Evolutionary conservation across 2,888 invertebrate genomes (phyloP), one percentile per base, ranked within the genome.

Genomic region (Teleogryllus oceanicus): DNA sequence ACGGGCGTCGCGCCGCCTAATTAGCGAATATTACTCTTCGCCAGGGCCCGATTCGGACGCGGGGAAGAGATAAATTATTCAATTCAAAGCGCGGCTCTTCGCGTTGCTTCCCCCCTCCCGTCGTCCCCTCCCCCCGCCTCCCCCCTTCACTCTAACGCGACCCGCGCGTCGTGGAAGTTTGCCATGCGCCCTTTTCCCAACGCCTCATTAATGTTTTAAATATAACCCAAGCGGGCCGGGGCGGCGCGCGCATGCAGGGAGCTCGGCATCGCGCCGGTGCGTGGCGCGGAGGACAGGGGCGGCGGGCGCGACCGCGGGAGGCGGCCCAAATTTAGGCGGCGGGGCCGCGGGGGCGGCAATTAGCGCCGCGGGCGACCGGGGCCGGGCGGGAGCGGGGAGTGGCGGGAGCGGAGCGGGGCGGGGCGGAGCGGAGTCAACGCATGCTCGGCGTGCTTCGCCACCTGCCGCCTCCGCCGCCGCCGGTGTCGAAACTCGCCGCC

Each of bases 1-100:
- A 62, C n/a, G 16, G 62, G n/a, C 62, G n/a, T 62, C 62, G n/a
- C 62, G n/a, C 16, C 62, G 62, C 62, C 62, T 62, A 62, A 62
- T 62, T 62, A 62, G 62, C 62, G 62, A 62, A 16, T 62, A 62
- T 62, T 62, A 62, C 62, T 62, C 62, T 62, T 62, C 62, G n/a
- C 62, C 13, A 13, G n/a, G 62, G 16, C n/a, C 62, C 62, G n/a
- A 62, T 18, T 62, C 62, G 62, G 62, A 62, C 16, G 62, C 62
- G n/a, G 62, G 62, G n/a, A 62, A 62, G 13, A 62, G n/a, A 62
- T 62, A 62, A 62, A 62, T 62, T 62, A 62, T 62, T 37, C 37
- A 37, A 8, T 37, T 8, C 37, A 37, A 37, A 37, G 37, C 37
- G 37, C 8, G 37, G 37, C 37, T 37, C 37, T 37, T 37, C 37